These are phyloP conservation scores for Diploscapter pachys DNA, from an alignment of 1,140 invertebrate genomes.

Conservation along the genomic window DNA sequence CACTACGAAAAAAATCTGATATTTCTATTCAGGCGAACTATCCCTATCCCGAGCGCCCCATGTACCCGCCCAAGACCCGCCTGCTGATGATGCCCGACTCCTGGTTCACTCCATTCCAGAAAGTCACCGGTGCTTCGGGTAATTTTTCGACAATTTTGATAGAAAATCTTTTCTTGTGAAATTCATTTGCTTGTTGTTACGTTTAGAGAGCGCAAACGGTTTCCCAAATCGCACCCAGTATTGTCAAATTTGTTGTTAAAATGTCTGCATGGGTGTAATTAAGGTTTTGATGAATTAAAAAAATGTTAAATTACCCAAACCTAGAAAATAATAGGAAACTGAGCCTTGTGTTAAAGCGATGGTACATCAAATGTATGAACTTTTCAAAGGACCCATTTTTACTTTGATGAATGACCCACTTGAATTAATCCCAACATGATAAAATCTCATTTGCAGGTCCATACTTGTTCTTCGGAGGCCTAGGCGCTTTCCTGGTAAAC, in stretches of 20 bases:
- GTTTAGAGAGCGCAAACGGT: not conserved
- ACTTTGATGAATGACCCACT: too few relatives aligned
- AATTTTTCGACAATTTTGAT: not conserved
- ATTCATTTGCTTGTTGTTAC: not conserved
- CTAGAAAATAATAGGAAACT: too few relatives aligned
- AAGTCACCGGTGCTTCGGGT: constrained; percentile 56
- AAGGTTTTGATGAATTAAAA: too few relatives aligned
- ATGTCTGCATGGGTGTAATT: too few relatives aligned
- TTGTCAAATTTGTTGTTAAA: too few relatives aligned
- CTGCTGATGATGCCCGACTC: constrained; percentile 53
- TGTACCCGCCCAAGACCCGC: constrained; percentile 56
- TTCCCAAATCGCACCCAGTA: too few relatives aligned
- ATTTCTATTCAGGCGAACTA: constrained; percentile 45
- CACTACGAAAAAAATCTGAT: not conserved
- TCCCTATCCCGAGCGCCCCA: constrained; percentile 49
- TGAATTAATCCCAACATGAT: not conserved
- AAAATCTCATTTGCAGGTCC: constrained; percentile 40
- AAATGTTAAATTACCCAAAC: too few relatives aligned
- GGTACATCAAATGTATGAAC: too few relatives aligned
- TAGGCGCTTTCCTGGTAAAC: constrained; percentile 52
- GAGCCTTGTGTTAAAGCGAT: too few relatives aligned
- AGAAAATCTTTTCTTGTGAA: too few relatives aligned
- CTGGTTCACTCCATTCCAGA: constrained; percentile 55
- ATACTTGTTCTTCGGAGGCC: constrained; percentile 53
- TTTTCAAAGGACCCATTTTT: too few relatives aligned